These are phyloP conservation scores for Amblyjoppa proteus DNA, from an alignment of 2,888 invertebrate species.

Conservation along the genomic window DNA sequence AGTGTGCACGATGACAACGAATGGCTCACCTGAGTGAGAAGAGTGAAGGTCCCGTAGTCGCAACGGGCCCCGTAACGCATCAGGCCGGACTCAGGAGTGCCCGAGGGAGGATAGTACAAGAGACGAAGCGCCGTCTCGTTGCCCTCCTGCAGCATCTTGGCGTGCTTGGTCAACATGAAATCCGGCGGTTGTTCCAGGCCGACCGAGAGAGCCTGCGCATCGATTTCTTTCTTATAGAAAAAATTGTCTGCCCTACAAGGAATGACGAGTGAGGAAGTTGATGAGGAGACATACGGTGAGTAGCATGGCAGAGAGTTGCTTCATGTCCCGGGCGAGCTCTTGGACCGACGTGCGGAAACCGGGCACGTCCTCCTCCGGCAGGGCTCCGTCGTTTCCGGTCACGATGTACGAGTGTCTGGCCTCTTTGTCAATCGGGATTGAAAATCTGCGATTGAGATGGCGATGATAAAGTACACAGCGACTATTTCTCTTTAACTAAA, in stretches of 20 bases:
- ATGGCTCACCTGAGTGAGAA: slow-evolving; percentile 86
- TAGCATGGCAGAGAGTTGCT: slow-evolving; percentile 88
- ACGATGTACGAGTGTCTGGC: slow-evolving; percentile 91
- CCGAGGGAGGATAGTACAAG: slow-evolving; percentile 90
- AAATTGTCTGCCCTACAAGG: slow-evolving; percentile 32
- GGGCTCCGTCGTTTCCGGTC: slow-evolving; percentile 86
- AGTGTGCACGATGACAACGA: not conserved
- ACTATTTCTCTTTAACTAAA: not conserved
- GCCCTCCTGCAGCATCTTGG: slow-evolving; percentile 88
- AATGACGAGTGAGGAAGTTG: slow-evolving; percentile 35
- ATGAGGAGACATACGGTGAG: slow-evolving; percentile 85
- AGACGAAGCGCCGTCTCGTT: slow-evolving; percentile 90
- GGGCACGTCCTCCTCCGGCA: slow-evolving; percentile 89
- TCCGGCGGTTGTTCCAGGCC: slow-evolving; percentile 87
- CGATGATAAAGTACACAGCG: not conserved
- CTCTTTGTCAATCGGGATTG: slow-evolving; percentile 85
- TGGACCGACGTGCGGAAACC: slow-evolving; percentile 89
- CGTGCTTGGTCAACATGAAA: slow-evolving; percentile 89
- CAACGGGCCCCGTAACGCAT: slow-evolving; percentile 91
- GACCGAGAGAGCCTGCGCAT: slow-evolving; percentile 82
- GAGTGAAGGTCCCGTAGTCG: slow-evolving; percentile 91
- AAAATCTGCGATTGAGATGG: slow-evolving; percentile 34
- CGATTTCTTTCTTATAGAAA: slow-evolving; percentile 49
- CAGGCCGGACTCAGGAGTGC: slow-evolving; percentile 84
- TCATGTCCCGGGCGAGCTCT: slow-evolving; percentile 89